Base-by-base conservation (phyloP, 1,140 invertebrate genomes). In the Lepidurus apus region DNA sequence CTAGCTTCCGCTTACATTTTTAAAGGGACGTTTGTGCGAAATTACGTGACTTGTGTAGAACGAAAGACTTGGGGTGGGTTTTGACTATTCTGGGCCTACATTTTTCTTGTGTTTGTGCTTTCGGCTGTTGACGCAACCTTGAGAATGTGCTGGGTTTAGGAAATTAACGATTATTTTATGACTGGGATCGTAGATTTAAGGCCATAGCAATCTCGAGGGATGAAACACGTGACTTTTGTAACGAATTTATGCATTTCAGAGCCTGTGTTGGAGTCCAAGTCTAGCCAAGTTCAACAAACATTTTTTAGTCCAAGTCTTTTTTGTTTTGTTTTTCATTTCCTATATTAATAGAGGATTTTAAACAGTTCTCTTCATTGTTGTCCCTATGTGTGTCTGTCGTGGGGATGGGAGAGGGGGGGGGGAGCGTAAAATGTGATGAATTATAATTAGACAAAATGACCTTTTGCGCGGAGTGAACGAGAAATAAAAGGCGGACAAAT, bases 201-300 rank as follows among this genome's bases (percentile, higher is more conserved):
- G 17, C 53, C 13, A 65, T n/a, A 65, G 8, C 53, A 13, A 65
- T 65, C 21, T 65, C n/a, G 17, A 17, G 13, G 53, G 9, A 13
- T 21, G 53, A 13, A 9, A 65, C 53, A 21, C 53, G 53, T 65
- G 53, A 65, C 21, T 65, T 65, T 21, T 17, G 53, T 65, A 21
- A 34, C 21, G 53, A 7, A 65, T 65, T 65, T 65, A 65, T 65
- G 53, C 53, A 21, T 65, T 65, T 65, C 10, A 65, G 13, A 65
- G 53, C 7, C 21, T 65, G 53, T 65, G 34, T 65, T 21, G 21
- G 47, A 21, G 13, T 65, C 13, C 53, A 13, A 7, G 17, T 21
- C 53, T 65, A 65, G 53, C 53, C 53, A 65, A 65, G 53, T 65
- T 65, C 53, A 65, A 65, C 21, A 65, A 65, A 21, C 53, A 9